These are phyloP conservation scores for Aricia artaxerxes DNA, from an alignment of 2,888 invertebrate genomes.

Conservation along the genomic window DNA sequence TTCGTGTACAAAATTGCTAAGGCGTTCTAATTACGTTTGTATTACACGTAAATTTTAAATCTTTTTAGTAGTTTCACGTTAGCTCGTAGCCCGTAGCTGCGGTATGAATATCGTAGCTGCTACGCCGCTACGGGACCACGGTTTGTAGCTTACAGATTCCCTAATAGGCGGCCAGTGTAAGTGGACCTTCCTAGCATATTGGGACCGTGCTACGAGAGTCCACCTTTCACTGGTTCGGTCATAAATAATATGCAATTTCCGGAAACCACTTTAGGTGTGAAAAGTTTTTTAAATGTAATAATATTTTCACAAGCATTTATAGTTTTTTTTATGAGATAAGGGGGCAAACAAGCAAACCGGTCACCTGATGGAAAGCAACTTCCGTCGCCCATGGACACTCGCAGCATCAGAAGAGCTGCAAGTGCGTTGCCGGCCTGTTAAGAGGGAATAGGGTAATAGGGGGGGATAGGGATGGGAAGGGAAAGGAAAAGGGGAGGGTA, in stretches of 20 bases:
- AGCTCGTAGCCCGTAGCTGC: neutral
- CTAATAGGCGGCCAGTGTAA: conserved; percentile 12
- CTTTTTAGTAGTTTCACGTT: conserved; percentile 14
- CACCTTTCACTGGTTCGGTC: neutral
- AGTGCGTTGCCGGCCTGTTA: no score
- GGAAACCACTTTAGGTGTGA: conserved; percentile 28
- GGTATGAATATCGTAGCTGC: conserved; percentile 28
- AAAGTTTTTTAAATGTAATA: conserved; percentile 27
- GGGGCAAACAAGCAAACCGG: no score
- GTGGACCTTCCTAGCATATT: neutral
- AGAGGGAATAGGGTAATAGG: no score
- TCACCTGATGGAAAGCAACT: no score
- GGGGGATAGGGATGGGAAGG: no score
- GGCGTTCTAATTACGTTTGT: conserved; percentile 16
- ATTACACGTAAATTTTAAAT: conserved; percentile 15
- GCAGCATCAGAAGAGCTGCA: no score
- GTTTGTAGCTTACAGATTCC: conserved; percentile 40
- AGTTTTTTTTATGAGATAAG: neutral
- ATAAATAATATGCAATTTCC: conserved; percentile 26
- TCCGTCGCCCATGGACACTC: no score
- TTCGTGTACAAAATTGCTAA: neutral
- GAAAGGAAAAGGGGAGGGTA: no score
- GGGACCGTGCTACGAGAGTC: neutral
- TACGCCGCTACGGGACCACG: conserved; percentile 45
- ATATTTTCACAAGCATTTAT: conserved; percentile 17